phyloP scores from a whole-genome alignment of 2,113 vertebrate genomes.

The Cyanoramphus novaezelandiae region DNA sequence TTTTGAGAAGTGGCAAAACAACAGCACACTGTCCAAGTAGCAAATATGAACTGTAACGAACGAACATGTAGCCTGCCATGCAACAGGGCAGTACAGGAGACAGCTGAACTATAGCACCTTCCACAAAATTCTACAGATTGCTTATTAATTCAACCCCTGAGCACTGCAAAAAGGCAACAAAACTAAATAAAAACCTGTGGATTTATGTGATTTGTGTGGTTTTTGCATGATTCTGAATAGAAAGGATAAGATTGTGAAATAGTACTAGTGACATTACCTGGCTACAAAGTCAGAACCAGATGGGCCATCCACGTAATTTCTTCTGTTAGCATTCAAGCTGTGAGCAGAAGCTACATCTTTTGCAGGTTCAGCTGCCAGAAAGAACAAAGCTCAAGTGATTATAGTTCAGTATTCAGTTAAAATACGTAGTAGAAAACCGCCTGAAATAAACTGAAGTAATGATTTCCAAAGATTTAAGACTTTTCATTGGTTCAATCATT shows the following conservation, averaged over 20 bases:
- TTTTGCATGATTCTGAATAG: background rate
- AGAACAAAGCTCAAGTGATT: slow-evolving; percentile 16
- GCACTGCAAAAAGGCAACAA: background rate
- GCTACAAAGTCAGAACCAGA: slow-evolving; percentile 55
- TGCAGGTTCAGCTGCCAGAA: slow-evolving; percentile 65
- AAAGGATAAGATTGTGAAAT: background rate
- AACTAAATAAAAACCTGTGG: background rate
- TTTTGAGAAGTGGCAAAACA: background rate
- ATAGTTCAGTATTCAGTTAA: background rate
- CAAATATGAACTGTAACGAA: background rate
- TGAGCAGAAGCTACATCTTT: slow-evolving; percentile 78
- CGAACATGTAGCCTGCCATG: background rate
- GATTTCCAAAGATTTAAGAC: background rate
- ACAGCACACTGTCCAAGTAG: background rate
- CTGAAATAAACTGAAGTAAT: background rate
- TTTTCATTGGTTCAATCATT: background rate
- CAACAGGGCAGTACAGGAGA: background rate
- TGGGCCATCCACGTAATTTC: slow-evolving; percentile 79
- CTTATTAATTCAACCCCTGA: background rate
- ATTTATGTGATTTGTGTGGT: no score
- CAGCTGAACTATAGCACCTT: background rate
- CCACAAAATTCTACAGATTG: background rate
- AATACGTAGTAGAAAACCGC: background rate
- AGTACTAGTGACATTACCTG: slow-evolving; percentile 57
- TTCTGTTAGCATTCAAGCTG: slow-evolving; percentile 83